These are phyloP conservation scores for Cyanoliseus patagonus DNA, from an alignment of 2,113 vertebrate genomes.

Conservation along the genomic window DNA sequence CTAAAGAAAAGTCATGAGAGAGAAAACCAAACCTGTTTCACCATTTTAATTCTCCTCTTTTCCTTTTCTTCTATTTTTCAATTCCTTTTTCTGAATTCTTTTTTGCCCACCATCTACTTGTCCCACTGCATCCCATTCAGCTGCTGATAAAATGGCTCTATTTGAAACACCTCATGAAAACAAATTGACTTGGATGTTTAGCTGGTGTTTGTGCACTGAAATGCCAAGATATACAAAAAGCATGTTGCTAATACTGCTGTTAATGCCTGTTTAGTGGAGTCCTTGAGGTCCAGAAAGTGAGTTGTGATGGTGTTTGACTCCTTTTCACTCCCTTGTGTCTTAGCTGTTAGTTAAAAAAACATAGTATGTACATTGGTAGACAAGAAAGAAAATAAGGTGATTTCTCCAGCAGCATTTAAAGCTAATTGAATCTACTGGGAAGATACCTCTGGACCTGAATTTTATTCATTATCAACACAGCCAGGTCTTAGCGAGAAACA, in stretches of 20 bases:
- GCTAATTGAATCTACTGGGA: background rate
- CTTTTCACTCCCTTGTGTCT: background rate
- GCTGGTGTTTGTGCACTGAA: background rate
- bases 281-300: background rate
- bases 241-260: background rate
- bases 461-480: background rate
- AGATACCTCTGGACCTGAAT: background rate
- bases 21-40: background rate
- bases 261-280: too few species aligned
- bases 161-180: background rate
- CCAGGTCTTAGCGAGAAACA: background rate
- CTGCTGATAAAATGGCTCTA: background rate
- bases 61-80: background rate
- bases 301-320: background rate
- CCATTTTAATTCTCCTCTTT: background rate
- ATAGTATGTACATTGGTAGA: background rate
- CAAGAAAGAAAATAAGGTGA: background rate
- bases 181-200: background rate
- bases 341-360: background rate
- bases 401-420: background rate
- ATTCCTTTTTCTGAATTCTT: accelerated
- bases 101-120: background rate
- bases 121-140: background rate
- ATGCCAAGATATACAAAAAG: background rate
- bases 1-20: background rate